Base-by-base conservation (phyloP, 2,113 vertebrate species). In the Irena cyanogastra region DNA sequence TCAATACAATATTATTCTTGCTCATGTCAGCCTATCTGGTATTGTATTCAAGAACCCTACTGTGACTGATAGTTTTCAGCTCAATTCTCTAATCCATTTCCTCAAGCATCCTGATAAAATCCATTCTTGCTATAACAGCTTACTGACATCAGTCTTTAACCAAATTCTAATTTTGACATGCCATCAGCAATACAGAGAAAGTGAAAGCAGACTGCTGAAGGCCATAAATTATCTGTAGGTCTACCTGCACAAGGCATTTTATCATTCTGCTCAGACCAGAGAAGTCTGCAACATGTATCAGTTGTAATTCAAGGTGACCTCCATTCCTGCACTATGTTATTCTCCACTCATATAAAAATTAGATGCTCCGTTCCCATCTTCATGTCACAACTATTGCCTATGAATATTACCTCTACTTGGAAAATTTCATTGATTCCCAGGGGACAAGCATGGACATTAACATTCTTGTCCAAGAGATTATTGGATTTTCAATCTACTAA, bases 301-400 rank as follows among this genome's bases (percentile, higher is more conserved):
- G 42, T 65, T 83, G 44, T 47, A 86, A 93, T 80, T 77, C 93
- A 92, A 96, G 78, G 86, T 88, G 71, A 93, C 69, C 71, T 86
- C 65, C 15, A 64, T 59, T 57, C 30, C 52, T 69, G 50, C 22
- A 27, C 31, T 57, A 4, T n/a, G 31, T 31, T 65, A 87, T 66
- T 74, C 33, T 27, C 53, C 45, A 81, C 9, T 47, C 24, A 28
- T 63, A 24, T 80, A 61, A 95, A 94, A 91, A 87, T 84, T 35
- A 91, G 75, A 54, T 56, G 50, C 18, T 91, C 17, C 7, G 1
- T 61, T 90, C 66, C 65, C 33, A 53, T 84, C 59, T 87, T 90
- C 75, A 52, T 68, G 72, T 83, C 69, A 41, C 56, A 94, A 80
- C 72, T 47, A 70, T 12, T 76, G 18, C 57, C 49, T 88, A 24